Base-by-base conservation (phyloP, 2,888 invertebrate species). In the Zaprionus lineosus region DNA sequence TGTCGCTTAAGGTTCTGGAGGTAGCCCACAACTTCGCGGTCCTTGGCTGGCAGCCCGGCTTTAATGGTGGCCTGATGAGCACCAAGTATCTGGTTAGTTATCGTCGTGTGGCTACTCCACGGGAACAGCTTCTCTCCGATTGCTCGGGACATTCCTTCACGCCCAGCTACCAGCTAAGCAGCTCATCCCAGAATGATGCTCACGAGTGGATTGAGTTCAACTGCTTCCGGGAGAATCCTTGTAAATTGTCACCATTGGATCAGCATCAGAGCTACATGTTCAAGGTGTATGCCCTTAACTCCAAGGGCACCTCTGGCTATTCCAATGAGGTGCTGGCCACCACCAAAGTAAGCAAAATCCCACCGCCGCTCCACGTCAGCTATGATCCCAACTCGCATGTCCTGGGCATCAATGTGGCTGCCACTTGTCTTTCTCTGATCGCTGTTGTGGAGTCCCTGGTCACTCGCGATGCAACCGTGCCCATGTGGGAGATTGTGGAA, bases 81-180 rank as follows among this genome's bases (percentile, higher is more conserved):
- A 97, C 97, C 0, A 97, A 96, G 86, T 96, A 95, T 89, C 94
- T 95, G 81, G 94, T 96, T n/a, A 93, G 94, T 14, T 96, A 95
- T 88, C 93, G 94, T 15, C 92, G 95, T 14, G 93, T 94, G 0
- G 91, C 93, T 0, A 89, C 90, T 28, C 92, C 92, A 2, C 91
- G 91, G 2, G 92, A 93, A 51, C 91, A 92, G 56, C 90, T 92
- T 26, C 91, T 92, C 1, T 92, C 92, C 33, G 94, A 93, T 12
- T 93, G 93, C 82, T 92, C 75, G 0, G 69, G 68, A 0, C 34
- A 57, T 7, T 55, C 51, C 7, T 82, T 55, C 2, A 26, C 66
- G 3, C 56, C 64, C 14, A 69, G 61, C 18, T 65, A 64, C 15
- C 64, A 75, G 44, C n/a, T 70, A 2, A 65, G 48, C 51, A 71